Conservation (phyloP, 1,140 invertebrate genomes). For the Apis laboriosa region DNA sequence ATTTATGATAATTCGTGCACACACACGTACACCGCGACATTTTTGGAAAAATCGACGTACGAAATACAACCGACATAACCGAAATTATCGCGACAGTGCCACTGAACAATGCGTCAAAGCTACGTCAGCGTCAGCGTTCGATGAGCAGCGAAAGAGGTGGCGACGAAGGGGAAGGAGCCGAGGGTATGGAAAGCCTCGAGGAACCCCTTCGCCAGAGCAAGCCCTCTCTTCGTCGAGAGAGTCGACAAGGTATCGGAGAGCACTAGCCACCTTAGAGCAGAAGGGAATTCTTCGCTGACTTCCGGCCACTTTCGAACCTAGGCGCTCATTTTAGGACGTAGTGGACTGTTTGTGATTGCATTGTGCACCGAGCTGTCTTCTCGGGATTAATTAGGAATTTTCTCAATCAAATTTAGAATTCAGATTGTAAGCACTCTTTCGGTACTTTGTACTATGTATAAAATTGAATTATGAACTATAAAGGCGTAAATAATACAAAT, state of each 20-base stretch:
- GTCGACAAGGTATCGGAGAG: constrained; percentile 82
- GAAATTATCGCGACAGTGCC: constrained; percentile 82
- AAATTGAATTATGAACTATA: neutral
- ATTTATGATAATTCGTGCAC: neutral
- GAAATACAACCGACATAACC: constrained; percentile 54
- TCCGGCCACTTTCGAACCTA: constrained; percentile 53
- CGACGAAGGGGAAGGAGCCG: constrained; percentile 82
- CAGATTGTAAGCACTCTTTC: neutral
- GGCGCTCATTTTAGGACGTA: constrained; percentile 61
- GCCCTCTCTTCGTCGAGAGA: constrained; percentile 82
- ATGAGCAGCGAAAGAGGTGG: constrained; percentile 85
- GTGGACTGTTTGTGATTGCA: constrained; percentile 61
- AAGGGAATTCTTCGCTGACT: constrained; percentile 59
- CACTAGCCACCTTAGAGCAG: constrained; percentile 56
- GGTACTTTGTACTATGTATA: constrained; percentile 10
- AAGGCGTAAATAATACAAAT: neutral
- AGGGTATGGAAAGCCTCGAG: constrained; percentile 83
- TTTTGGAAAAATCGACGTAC: constrained; percentile 2
- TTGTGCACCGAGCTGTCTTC: constrained; percentile 57
- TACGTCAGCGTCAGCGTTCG: constrained; percentile 85
- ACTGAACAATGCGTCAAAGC: constrained; percentile 86
- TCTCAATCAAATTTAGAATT: too few relatives aligned
- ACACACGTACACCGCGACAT: constrained; percentile 16
- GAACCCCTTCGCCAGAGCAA: constrained; percentile 86
- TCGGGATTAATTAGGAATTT: neutral